A percentile compares a stretch with the other conserved stretches of the same genome.
Evolutionary conservation across 2,113 vertebrate genomes (phyloP).

Genomic region (Murina feae): DNA sequence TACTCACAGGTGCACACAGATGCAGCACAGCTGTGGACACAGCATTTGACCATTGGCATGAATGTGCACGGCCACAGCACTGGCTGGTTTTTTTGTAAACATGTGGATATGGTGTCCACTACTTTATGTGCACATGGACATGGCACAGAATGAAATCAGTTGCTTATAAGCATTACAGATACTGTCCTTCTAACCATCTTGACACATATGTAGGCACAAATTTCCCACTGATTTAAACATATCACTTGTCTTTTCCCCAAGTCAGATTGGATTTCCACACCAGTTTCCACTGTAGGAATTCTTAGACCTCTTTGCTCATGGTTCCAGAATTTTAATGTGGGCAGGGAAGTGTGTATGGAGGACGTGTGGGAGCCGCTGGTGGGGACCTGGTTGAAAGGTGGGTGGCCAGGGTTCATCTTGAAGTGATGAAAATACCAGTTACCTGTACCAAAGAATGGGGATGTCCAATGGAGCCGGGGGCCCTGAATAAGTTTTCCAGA

Average conservation of each 20-base stretch:
- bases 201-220: fast-evolving
- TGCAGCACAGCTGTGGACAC: fast-evolving
- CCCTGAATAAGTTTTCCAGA: not conserved
- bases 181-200: not conserved
- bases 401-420: not conserved
- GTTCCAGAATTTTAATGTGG: not conserved
- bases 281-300: not conserved
- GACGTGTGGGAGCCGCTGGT: not conserved
- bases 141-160: too few relatives aligned
- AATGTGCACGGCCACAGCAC: fast-evolving
- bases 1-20: not conserved
- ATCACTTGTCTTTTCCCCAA: not conserved
- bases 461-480: not conserved
- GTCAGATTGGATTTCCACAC: not conserved
- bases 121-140: fast-evolving
- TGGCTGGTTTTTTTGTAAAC: not conserved
- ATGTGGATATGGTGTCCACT: fast-evolving
- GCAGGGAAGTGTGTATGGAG: not conserved
- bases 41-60: not conserved
- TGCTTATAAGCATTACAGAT: not conserved
- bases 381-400: not conserved
- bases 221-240: not conserved
- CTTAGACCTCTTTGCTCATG: not conserved
- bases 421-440: not conserved
- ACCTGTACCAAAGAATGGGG: not conserved